phyloP scores from a whole-genome alignment of 2,888 invertebrate genomes.

The Cepaea hortensis region DNA sequence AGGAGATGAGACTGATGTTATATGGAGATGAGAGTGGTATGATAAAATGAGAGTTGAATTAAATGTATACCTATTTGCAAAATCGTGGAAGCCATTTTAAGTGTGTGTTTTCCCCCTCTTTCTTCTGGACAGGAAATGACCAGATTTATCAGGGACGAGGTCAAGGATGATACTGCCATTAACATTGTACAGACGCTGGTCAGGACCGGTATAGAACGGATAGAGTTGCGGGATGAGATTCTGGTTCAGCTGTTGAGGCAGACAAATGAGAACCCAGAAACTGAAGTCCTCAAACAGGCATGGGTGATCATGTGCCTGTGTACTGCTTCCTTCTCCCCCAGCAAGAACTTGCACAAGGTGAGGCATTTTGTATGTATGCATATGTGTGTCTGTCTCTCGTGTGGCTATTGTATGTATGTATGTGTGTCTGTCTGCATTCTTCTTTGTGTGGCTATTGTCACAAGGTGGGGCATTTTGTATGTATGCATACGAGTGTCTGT shows the following conservation, averaged over 20 bases:
- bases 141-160: conserved; percentile 91
- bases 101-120: not conserved
- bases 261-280: conserved; percentile 88
- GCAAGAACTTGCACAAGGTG: conserved; percentile 86
- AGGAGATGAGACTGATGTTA: too few relatives aligned
- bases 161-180: conserved; percentile 81
- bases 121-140: conserved; percentile 84
- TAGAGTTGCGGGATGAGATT: conserved; percentile 93
- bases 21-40: too few relatives aligned
- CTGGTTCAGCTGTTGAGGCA: conserved; percentile 78
- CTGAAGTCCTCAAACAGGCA: conserved; percentile 88
- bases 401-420: not conserved
- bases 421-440: too few relatives aligned
- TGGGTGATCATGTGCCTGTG: conserved; percentile 93
- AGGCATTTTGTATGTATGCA: not conserved
- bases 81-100: not conserved
- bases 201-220: conserved; percentile 87
- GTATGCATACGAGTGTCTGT: too few relatives aligned
- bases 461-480: too few relatives aligned
- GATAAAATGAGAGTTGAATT: too few relatives aligned
- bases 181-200: conserved; percentile 65
- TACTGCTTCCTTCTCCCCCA: conserved; percentile 93
- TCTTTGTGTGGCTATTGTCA: too few relatives aligned
- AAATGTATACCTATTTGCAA: not conserved
- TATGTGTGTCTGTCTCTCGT: too few relatives aligned